Evolutionary conservation across 2,888 invertebrate species (phyloP).

Genomic region (Papilio elwesi): DNA sequence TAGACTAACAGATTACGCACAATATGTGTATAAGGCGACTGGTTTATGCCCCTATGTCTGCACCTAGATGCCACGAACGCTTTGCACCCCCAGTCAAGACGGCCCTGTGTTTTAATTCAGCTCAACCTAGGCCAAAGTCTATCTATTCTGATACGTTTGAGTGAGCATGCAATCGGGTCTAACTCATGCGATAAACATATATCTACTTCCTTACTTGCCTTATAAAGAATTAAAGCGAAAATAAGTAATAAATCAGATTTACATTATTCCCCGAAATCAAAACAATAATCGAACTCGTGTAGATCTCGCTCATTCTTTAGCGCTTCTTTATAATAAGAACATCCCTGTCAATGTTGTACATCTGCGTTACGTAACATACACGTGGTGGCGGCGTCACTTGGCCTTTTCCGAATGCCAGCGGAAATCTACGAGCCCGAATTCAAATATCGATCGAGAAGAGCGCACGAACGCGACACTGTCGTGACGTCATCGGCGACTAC

Average conservation of each 20-base stretch:
- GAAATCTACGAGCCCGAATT: slow-evolving; percentile 59
- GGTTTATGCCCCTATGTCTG: too few species aligned
- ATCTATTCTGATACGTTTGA: too few species aligned
- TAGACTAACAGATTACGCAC: too few species aligned
- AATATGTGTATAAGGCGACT: too few species aligned
- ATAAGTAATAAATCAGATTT: not conserved
- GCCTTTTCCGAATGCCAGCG: slow-evolving; percentile 61
- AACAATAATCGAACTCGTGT: slow-evolving; percentile 26
- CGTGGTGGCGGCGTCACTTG: slow-evolving; percentile 70
- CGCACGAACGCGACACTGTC: slow-evolving; percentile 69
- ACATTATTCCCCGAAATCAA: not conserved
- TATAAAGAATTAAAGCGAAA: too few species aligned
- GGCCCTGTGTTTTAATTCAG: too few species aligned
- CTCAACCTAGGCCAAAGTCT: too few species aligned
- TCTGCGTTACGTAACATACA: slow-evolving; percentile 75
- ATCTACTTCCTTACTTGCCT: too few species aligned
- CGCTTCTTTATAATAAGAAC: slow-evolving; percentile 52
- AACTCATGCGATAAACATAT: too few species aligned
- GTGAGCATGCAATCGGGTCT: too few species aligned
- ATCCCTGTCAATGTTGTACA: slow-evolving; percentile 76
- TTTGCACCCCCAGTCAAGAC: too few species aligned
- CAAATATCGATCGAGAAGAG: slow-evolving; percentile 69
- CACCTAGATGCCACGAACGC: too few species aligned
- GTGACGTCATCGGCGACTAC: slow-evolving; percentile 71
- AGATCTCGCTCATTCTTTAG: slow-evolving; percentile 53